These are phyloP conservation scores for Halcyon badia DNA, from an alignment of 2,797 vertebrate genomes.

Conservation along the genomic window DNA sequence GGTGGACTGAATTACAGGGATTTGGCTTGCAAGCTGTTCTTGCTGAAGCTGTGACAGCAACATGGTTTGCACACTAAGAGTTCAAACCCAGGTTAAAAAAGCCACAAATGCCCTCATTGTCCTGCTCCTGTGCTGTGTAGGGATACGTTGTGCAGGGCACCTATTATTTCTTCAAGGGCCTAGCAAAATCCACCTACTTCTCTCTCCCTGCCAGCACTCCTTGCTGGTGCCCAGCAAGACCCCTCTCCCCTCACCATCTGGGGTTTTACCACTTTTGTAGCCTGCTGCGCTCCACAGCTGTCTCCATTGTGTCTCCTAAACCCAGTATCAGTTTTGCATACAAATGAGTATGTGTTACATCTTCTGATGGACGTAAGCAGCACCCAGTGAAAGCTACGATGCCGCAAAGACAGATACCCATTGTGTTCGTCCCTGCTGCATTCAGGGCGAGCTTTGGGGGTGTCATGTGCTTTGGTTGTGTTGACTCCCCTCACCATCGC, in stretches of 20 bases:
- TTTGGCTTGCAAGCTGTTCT: neutral
- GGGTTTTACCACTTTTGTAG: neutral
- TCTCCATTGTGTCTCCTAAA: neutral
- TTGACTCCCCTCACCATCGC: neutral
- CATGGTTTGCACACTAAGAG: neutral
- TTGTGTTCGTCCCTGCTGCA: rapidly evolving
- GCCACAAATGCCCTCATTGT: rapidly evolving
- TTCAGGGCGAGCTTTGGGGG: neutral
- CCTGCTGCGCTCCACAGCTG: neutral
- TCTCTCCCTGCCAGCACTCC: rapidly evolving
- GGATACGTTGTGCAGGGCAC: neutral
- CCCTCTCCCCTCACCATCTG: neutral
- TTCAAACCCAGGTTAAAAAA: neutral
- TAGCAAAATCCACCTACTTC: neutral
- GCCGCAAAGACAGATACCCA: rapidly evolving
- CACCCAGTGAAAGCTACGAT: neutral
- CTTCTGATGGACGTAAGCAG: neutral
- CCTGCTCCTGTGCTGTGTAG: neutral
- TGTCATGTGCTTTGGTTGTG: neutral
- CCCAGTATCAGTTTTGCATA: neutral
- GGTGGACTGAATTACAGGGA: neutral
- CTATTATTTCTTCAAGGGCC: neutral
- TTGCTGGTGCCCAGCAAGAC: neutral
- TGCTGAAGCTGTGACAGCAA: neutral
- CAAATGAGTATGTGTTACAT: neutral